Evolutionary conservation across 2,888 invertebrate genomes (phyloP), one percentile per base, ranked within the genome.

Genomic region (Diaphora mendica): DNA sequence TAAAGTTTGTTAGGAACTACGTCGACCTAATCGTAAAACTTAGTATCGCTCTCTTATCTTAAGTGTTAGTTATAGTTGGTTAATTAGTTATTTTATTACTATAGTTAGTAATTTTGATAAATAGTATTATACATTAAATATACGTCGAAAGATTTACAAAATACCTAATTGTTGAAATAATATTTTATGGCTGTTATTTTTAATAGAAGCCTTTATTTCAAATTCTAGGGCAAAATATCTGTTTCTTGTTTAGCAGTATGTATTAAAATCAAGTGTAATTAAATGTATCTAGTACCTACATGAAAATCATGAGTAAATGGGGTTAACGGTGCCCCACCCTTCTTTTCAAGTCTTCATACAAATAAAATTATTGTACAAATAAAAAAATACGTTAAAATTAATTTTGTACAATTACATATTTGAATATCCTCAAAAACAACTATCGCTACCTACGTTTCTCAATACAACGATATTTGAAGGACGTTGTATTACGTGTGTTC

Each of bases 1-100:
- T 64, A 73, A 75, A 76, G 30, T 75, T 77, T 62, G 48, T 20
- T 0, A 68, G 66, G 8, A 73, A 65, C 59, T 64, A 71, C 75
- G 72, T 64, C 62, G 51, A 68, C 70, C 26, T 69, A 55, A 71
- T 7, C 13, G 35, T 13, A 62, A 64, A 55, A 72, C 48, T 72
- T 77, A 55, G 5, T 55, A 64, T 67, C 55, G n/a, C 69, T 9
- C 23, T 39, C 55, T 35, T 55, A 48, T 20, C 59, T 17, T n/a
- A 26, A 59, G 26, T 59, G 39, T 9, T 64, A 9, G 69, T n/a
- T 68, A n/a, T 30, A 68, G 11, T 51, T 51, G 9, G 48, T 5
- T 20, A 48, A 51, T 23, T 51, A 51, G 23, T 51, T 51, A 23
- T 51, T 5, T 23, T 51, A 51, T 8, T 23, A 23, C 51, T 51